These are phyloP conservation scores for Catharus ustulatus DNA, from an alignment of 2,797 vertebrate species.

Conservation along the genomic window DNA sequence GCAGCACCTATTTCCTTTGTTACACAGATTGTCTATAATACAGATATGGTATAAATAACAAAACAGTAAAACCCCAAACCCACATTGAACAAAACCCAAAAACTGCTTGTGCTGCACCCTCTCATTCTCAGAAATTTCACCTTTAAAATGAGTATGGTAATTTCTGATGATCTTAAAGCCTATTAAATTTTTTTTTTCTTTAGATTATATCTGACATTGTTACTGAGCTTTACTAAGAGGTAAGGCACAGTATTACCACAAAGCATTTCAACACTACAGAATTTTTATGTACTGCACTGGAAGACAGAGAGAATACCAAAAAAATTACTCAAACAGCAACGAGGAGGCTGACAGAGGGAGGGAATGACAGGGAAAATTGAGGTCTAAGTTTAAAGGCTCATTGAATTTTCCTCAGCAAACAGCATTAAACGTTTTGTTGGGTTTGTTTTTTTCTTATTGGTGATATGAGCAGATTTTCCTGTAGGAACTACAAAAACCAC, in stretches of 20 bases:
- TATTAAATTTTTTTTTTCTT: not conserved
- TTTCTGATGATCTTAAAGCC: not conserved
- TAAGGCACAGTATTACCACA: not conserved
- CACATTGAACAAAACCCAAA: rapidly evolving
- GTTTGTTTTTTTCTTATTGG: not conserved
- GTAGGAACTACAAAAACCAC: not conserved
- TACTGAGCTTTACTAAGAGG: not conserved
- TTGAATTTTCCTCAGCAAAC: not conserved
- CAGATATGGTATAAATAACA: not conserved
- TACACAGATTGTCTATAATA: not conserved
- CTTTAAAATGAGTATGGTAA: not conserved
- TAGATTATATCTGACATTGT: not conserved
- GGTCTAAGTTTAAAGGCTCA: not conserved
- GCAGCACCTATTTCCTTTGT: not conserved
- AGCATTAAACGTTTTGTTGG: not conserved
- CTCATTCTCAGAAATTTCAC: not conserved
- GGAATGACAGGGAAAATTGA: not conserved
- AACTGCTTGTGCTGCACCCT: not conserved
- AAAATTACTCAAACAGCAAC: not conserved
- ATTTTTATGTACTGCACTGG: not conserved
- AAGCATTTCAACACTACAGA: not conserved
- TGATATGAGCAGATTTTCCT: not conserved
- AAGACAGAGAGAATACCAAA: not conserved
- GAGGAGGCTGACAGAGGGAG: not conserved
- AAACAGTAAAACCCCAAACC: not conserved